Conservation (phyloP, 2,113 vertebrate species). For the Verasper variegatus region DNA sequence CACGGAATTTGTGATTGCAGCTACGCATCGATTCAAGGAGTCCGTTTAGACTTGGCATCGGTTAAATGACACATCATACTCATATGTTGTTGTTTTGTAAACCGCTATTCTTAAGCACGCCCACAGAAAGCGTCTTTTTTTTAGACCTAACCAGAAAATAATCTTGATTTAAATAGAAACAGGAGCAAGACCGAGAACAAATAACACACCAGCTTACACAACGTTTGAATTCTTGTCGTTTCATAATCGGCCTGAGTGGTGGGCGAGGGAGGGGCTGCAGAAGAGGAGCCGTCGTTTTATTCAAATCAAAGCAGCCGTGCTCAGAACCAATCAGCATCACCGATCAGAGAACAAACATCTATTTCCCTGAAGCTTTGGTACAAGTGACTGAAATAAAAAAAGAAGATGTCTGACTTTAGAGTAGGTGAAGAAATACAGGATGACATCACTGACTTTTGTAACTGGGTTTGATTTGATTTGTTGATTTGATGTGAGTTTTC, state of each 20-base stretch:
- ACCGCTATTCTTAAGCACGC: slow-evolving; percentile 52
- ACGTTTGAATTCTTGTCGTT: slow-evolving; percentile 45
- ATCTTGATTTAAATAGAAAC: slow-evolving; percentile 70
- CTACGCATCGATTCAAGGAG: slow-evolving; percentile 14
- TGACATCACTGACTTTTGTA: slow-evolving; percentile 18
- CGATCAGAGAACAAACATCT: not conserved
- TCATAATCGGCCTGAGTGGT: slow-evolving; percentile 41
- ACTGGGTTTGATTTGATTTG: slow-evolving; percentile 17
- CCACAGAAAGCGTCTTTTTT: slow-evolving; percentile 56
- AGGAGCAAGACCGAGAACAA: slow-evolving; percentile 44
- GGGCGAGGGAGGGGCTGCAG: not conserved
- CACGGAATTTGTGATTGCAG: slow-evolving; percentile 17
- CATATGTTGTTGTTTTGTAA: slow-evolving; percentile 13
- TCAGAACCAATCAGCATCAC: not conserved
- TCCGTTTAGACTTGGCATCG: slow-evolving; percentile 35
- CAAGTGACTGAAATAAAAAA: slow-evolving; percentile 1
- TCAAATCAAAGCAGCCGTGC: not conserved
- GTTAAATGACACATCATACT: slow-evolving; percentile 31
- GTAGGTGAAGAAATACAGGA: not conserved
- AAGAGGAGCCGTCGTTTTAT: not conserved
- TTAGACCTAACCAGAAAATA: slow-evolving; percentile 60
- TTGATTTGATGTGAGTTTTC: not conserved
- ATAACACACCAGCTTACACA: slow-evolving; percentile 48
- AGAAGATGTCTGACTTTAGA: slow-evolving; percentile 1
- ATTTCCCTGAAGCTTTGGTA: not conserved